These are phyloP conservation scores for Cerastis leucographa DNA, from an alignment of 2,888 invertebrate species.

Conservation along the genomic window DNA sequence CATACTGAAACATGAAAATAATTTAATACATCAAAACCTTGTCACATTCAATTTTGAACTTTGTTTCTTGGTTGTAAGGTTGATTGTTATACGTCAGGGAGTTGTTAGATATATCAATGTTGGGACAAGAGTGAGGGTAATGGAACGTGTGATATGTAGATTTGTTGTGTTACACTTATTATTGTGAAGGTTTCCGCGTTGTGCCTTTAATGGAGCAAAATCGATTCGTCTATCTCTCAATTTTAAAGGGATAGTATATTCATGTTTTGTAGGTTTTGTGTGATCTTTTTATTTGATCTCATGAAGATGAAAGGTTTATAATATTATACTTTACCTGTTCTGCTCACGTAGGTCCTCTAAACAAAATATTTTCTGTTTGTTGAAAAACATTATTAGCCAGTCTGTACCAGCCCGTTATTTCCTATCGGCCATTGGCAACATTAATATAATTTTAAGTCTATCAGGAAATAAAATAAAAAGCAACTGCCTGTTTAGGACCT, in stretches of 20 bases:
- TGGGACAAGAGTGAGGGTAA: constrained; percentile 76
- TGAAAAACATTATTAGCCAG: background rate
- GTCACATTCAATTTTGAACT: constrained; percentile 49
- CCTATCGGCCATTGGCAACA: constrained; percentile 23
- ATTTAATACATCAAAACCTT: constrained; percentile 43
- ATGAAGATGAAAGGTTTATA: constrained; percentile 7
- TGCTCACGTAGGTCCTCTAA: background rate
- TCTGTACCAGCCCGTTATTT: background rate
- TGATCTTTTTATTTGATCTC: constrained; percentile 48
- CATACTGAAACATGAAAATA: constrained; percentile 54
- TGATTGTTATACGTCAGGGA: constrained; percentile 17
- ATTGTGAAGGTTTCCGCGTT: constrained; percentile 75
- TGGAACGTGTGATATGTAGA: constrained; percentile 85
- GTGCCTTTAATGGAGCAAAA: constrained; percentile 75
- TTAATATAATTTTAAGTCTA: constrained; percentile 46
- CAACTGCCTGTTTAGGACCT: constrained; percentile 32
- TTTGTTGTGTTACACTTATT: constrained; percentile 80
- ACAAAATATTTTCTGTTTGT: background rate
- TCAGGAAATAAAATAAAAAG: constrained; percentile 49
- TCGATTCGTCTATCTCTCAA: constrained; percentile 74
- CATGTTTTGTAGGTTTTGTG: constrained; percentile 55
- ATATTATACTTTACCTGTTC: constrained; percentile 3
- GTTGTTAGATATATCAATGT: constrained; percentile 48
- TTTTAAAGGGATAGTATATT: constrained; percentile 66
- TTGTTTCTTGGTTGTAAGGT: constrained; percentile 32